phyloP scores from a whole-genome alignment of 2,888 invertebrate species.

The Eutolmus rufibarbis region DNA sequence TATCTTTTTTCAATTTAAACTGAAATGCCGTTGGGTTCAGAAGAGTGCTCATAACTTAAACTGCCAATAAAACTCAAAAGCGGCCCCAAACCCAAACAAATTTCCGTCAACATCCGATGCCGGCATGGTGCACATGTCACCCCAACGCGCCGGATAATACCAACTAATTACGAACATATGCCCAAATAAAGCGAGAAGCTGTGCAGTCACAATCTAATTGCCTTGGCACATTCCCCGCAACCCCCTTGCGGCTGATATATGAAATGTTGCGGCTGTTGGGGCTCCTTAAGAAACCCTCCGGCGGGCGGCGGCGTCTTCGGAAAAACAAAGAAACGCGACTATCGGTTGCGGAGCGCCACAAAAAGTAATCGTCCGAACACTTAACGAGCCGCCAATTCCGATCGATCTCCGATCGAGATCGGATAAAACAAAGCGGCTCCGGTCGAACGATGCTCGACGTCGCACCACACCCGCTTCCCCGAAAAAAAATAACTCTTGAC shows the following conservation, averaged over 20 bases:
- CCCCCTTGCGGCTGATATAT: not conserved
- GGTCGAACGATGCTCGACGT: not conserved
- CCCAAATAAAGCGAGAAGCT: not conserved
- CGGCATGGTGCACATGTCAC: not conserved
- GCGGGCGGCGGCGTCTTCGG: not conserved
- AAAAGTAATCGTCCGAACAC: not conserved
- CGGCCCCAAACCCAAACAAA: not conserved
- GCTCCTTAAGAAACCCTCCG: not conserved
- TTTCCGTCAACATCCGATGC: not conserved
- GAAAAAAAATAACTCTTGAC: not conserved
- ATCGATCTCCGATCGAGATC: not conserved
- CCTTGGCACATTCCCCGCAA: not conserved
- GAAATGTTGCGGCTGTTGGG: not conserved
- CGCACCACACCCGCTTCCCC: not conserved
- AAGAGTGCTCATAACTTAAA: not conserved
- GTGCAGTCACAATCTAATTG: not conserved
- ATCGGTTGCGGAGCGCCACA: not conserved
- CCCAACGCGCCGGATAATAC: not conserved
- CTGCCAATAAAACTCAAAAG: not conserved
- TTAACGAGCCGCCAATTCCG: not conserved
- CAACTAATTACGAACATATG: slow-evolving; percentile 12
- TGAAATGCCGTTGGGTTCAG: not conserved
- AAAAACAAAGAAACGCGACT: not conserved
- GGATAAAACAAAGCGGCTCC: not conserved
- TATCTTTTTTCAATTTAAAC: not conserved